Evolutionary conservation across 2,888 invertebrate genomes (phyloP).

Genomic region (Nymphalis polychloros): DNA sequence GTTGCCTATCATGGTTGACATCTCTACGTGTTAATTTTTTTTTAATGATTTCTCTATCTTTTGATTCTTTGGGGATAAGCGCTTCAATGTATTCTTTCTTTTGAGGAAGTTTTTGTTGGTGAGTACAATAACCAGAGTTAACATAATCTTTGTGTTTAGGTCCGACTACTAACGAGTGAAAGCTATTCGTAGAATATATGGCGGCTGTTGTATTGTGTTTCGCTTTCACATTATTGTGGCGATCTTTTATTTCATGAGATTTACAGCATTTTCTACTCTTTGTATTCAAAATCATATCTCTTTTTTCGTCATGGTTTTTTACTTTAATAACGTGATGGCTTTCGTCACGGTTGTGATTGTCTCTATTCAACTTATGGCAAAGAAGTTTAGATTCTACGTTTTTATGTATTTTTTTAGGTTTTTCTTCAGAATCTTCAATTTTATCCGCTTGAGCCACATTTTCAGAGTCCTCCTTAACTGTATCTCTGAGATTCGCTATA

Average conservation of each 20-base stretch:
- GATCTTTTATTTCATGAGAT: constrained; percentile 16
- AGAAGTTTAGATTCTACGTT: constrained; percentile 53
- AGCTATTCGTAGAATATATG: constrained; percentile 53
- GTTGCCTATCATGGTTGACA: constrained; percentile 36
- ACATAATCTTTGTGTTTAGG: constrained; percentile 38
- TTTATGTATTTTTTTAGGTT: constrained; percentile 41
- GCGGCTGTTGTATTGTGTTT: constrained; percentile 41
- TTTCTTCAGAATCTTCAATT: constrained; percentile 37
- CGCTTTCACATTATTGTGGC: constrained; percentile 31
- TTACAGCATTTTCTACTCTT: constrained; percentile 9
- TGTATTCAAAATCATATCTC: constrained; percentile 24
- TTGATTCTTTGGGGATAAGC: constrained; percentile 39
- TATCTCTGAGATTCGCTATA: constrained; percentile 47
- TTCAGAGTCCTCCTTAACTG: constrained; percentile 44
- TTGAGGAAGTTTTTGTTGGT: constrained; percentile 39
- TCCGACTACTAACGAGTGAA: constrained; percentile 49
- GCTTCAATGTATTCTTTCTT: constrained; percentile 41
- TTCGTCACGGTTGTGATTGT: constrained; percentile 49
- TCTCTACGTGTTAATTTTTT: constrained; percentile 40
- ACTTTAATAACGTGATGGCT: constrained; percentile 44
- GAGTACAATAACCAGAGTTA: constrained; percentile 37
- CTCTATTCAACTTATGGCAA: constrained; percentile 52
- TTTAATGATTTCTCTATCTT: constrained; percentile 43
- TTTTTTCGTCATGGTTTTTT: constrained; percentile 37
- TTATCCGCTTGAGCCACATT: constrained; percentile 36